Percentiles rank a stretch among this genome's conserved stretches.
Evolutionary conservation across 2,888 invertebrate species (phyloP).

Genomic region (Drosophila paramelanica): DNA sequence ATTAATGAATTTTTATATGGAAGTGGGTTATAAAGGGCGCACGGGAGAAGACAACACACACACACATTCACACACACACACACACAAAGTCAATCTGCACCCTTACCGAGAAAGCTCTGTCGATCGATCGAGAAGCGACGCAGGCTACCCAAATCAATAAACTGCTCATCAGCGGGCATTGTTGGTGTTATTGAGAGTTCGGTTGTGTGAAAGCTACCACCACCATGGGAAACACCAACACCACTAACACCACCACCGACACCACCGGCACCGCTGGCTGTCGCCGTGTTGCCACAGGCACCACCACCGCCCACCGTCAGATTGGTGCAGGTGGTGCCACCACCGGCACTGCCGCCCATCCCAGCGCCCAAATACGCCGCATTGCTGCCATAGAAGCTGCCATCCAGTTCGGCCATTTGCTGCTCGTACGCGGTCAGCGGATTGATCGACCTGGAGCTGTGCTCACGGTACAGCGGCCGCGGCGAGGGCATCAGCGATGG

Average conservation of each 20-base stretch:
- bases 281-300: conserved; percentile 8
- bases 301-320: conserved; percentile 57
- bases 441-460: conserved; percentile 83
- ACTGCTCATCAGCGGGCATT: conserved; percentile 83
- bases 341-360: conserved; percentile 62
- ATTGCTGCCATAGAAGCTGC: conserved; percentile 79
- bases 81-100: conserved; percentile 2
- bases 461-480: conserved; percentile 82
- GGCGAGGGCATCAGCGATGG: conserved; percentile 84
- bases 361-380: conserved; percentile 71
- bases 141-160: conserved; percentile 84
- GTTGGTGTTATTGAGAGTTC: conserved; percentile 84
- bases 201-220: conserved; percentile 81
- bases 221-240: conserved; percentile 26
- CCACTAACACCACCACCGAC: conserved; percentile 29
- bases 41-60: not conserved
- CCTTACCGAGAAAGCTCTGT: conserved; percentile 85
- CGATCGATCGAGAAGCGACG: conserved; percentile 85
- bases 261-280: conserved; percentile 24
- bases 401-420: conserved; percentile 83
- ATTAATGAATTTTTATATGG: not conserved
- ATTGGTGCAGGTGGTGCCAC: conserved; percentile 67
- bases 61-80: not conserved
- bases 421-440: conserved; percentile 82
- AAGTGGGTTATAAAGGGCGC: too few species aligned